Conservation (phyloP, 2,888 invertebrate genomes). For the Cyclophora albipunctata region DNA sequence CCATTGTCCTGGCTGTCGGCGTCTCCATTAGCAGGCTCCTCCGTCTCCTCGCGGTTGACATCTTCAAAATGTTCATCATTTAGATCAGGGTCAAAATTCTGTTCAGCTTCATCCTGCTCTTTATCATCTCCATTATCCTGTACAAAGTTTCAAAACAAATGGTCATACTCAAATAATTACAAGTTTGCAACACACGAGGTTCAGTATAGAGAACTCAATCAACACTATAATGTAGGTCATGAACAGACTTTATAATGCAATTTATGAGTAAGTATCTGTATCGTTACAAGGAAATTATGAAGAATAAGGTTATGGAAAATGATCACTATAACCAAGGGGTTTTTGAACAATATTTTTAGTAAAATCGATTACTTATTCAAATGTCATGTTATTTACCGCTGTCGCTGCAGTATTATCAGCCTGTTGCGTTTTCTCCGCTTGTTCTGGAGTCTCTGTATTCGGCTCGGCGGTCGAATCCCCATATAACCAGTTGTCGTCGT, state of each 20-base stretch:
- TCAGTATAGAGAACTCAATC: no score
- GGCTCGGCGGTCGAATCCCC: conserved; percentile 79
- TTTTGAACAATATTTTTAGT: no score
- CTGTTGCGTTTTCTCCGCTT: conserved; percentile 30
- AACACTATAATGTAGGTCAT: no score
- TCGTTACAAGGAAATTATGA: no score
- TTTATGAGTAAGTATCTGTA: no score
- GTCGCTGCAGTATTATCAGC: conserved; percentile 27
- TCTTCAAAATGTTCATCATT: conserved; percentile 69
- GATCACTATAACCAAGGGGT: no score
- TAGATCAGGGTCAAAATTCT: conserved; percentile 66
- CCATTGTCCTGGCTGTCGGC: conserved; percentile 72
- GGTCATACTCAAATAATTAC: no score
- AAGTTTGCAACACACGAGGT: no score
- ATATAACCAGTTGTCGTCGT: conserved; percentile 92
- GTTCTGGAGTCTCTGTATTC: conserved; percentile 27
- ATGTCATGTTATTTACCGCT: not conserved
- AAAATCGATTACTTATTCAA: no score
- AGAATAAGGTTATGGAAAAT: no score
- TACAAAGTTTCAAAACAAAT: conserved; percentile 4
- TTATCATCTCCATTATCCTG: conserved; percentile 56
- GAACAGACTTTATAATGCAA: no score
- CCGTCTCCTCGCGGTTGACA: conserved; percentile 53
- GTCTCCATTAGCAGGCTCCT: conserved; percentile 58
- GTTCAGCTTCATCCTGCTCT: conserved; percentile 63